These are phyloP conservation scores for Sesia bembeciformis DNA, from an alignment of 2,888 invertebrate species.

Conservation along the genomic window DNA sequence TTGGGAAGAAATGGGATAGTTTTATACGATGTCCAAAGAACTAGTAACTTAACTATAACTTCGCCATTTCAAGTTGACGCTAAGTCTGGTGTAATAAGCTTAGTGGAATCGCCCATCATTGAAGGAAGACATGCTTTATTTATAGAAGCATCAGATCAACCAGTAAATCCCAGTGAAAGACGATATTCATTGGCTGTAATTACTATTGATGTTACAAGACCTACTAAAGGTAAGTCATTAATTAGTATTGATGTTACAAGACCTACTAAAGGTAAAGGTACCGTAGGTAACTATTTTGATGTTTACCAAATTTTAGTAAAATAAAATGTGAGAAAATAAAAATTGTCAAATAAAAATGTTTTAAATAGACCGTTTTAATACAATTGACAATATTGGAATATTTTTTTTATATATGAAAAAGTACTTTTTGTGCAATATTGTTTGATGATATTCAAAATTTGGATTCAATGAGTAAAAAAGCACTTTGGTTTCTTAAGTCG, in stretches of 20 bases:
- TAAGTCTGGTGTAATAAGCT: constrained; percentile 79
- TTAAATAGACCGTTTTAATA: too few species aligned
- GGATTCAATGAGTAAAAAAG: too few species aligned
- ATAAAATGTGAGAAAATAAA: too few species aligned
- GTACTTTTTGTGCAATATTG: too few species aligned
- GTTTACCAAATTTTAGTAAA: too few species aligned
- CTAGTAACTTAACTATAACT: constrained; percentile 76
- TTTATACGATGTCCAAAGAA: constrained; percentile 81
- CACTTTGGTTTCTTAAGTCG: too few species aligned
- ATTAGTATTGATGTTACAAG: not conserved
- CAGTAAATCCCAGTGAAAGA: constrained; percentile 87
- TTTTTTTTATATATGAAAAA: too few species aligned
- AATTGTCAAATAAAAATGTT: too few species aligned
- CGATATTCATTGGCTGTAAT: constrained; percentile 89
- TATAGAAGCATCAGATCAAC: constrained; percentile 89
- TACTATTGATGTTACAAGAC: constrained; percentile 81
- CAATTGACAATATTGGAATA: too few species aligned
- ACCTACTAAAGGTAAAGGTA: too few species aligned
- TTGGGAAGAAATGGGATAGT: constrained; percentile 82
- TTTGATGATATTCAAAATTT: too few species aligned
- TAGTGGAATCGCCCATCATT: constrained; percentile 78
- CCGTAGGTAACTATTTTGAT: too few species aligned
- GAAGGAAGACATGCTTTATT: constrained; percentile 86
- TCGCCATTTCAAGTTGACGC: constrained; percentile 83
- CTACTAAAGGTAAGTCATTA: constrained; percentile 51